Evolutionary conservation across 2,113 vertebrate species (phyloP), one percentile per base, ranked within the genome.

Genomic region (Aleadryas rufinucha): DNA sequence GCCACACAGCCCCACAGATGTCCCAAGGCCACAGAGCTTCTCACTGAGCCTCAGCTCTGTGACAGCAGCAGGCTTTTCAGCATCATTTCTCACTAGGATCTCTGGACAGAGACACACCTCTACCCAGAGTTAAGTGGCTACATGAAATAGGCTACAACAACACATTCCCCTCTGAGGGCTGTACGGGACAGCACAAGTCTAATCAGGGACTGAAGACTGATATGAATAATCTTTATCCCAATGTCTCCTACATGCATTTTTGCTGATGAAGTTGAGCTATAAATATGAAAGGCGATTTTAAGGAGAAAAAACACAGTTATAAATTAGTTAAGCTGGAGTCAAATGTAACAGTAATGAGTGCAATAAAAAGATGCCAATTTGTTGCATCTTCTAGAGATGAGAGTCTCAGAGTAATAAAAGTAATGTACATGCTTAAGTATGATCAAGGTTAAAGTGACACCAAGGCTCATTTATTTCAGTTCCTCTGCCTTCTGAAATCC

Each of bases 1-100:
- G 72, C 60, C 68, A 42, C 37, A 6, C 59, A 1, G 12, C 42
- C 13, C 24, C 20, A 37, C 0, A 0, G 57, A 1, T 18, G 69
- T 56, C 79, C 71, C 76, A 10, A 16, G 86, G 76, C 21, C 56
- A 1, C 4, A 6, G 31, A 11, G 4, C 4, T 39, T 26, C 69
- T 41, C 75, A 9, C 16, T 11, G 31, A 31, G 16, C 23, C 53
- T 31, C 57, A 10, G 21, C 44, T 69, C 37, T 26, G 8, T 2
- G 28, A 53, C 37, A 41, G 33, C 61, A 27, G 39, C 28, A 23
- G 13, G 20, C 7, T 19, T 35, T 64, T 2, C 22, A 52, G 11
- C 57, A 17, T 7, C 2, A 0, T 21, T 71, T 69, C 31, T 45
- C 50, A 9, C 26, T 3, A 7, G 41, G 45, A 26, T 39, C 39